Evolutionary conservation across 2,113 vertebrate genomes (phyloP), one percentile per base, ranked within the genome.

Genomic region (Limanda limanda): DNA sequence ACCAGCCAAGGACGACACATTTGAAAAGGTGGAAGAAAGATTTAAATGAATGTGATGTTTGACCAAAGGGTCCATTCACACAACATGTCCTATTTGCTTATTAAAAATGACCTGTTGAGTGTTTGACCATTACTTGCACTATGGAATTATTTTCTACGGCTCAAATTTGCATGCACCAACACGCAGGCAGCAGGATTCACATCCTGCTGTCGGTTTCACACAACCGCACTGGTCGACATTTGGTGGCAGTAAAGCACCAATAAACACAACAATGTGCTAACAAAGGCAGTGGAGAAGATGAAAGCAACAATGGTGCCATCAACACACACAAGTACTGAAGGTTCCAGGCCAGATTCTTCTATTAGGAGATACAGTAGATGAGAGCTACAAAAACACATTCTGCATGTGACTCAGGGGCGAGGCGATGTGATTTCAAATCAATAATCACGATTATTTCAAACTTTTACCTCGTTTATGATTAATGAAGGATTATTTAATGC

Each of bases 1-100:
- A 40, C 74, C 48, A 65, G 69, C 68, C 54, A 66, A 81, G 45
- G 79, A 55, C n/a, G 55, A 47, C 24, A 31, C 0, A 6, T 25
- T 68, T 72, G 14, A 80, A 73, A 63, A 60, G 15, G 23, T 21
- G 51, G 17, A 52, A 40, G 13, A 2, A 54, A 45, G 27, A 12
- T 35, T 7, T 31, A 31, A 31, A 27, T 77, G 6, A 65, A 52
- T 23, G 55, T 21, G 10, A 3, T 52, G 5, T 52, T 18, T n/a
- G 18, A 52, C 48, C 2, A 52, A 52, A n/a, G 48, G 48, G 20
- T 8, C 20, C 51, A 54, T 51, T 17, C 47, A 18, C 17, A 51
- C 47, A 20, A 51, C 47, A 51, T 20, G 47, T 4, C 14, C 6
- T 18, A 51, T 7, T 18, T 18, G 17, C 6, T 51, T 21, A 54